These are phyloP conservation scores for Cyphomyrmex costatus DNA, from an alignment of 1,140 invertebrate genomes.

Conservation along the genomic window DNA sequence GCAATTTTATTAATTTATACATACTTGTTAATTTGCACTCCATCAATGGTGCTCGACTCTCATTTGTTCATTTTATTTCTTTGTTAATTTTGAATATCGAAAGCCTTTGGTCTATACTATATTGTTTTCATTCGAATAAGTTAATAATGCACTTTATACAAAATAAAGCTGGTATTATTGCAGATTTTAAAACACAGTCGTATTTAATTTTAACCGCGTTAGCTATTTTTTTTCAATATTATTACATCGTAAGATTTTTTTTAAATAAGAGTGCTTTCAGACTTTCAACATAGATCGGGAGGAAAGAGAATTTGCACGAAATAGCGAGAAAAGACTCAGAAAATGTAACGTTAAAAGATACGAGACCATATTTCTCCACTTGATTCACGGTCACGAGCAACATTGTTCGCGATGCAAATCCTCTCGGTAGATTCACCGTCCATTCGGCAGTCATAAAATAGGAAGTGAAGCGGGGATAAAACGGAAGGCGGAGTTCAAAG, in stretches of 20 bases:
- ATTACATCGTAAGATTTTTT: not conserved
- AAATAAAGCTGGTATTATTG: not conserved
- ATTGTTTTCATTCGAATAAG: too few species aligned
- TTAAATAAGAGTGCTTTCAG: not conserved
- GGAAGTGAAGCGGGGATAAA: constrained; percentile 51
- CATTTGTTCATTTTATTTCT: too few species aligned
- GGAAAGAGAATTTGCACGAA: not conserved
- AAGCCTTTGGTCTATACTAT: too few species aligned
- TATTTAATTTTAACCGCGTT: not conserved
- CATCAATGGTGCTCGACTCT: too few species aligned
- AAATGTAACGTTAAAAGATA: not conserved
- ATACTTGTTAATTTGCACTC: too few species aligned
- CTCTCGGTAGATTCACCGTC: not conserved
- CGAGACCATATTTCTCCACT: not conserved
- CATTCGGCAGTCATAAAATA: constrained; percentile 8
- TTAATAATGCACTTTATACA: too few species aligned
- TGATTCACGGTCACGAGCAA: not conserved
- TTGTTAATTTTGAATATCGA: too few species aligned
- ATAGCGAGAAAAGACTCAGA: not conserved
- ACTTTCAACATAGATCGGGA: not conserved
- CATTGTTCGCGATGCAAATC: constrained; percentile 13
- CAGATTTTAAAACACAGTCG: not conserved
- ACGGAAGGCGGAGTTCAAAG: constrained; percentile 20
- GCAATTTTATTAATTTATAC: too few species aligned
- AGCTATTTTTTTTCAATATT: not conserved